Conservation (phyloP, 2,797 vertebrate species). For the Hirundo rustica region DNA sequence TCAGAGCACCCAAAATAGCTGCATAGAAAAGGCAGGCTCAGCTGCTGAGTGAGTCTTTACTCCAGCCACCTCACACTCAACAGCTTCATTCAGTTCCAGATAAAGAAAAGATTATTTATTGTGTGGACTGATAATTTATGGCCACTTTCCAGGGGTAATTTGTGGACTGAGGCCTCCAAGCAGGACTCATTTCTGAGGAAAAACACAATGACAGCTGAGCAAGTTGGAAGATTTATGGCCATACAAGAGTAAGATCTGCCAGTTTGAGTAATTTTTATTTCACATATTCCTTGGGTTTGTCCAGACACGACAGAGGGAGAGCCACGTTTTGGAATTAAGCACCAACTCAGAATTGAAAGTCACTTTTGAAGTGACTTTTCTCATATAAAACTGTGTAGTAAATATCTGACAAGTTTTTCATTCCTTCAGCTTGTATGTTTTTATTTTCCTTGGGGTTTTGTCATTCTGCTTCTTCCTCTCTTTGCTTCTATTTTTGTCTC, state of each 20-base stretch:
- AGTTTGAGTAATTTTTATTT: not conserved
- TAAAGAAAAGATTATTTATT: not conserved
- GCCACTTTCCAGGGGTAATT: not conserved
- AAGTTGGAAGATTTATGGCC: not conserved
- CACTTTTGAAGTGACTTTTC: not conserved
- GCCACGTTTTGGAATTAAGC: not conserved
- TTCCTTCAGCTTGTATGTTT: not conserved
- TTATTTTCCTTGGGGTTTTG: not conserved
- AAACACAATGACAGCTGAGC: not conserved
- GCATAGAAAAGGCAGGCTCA: not conserved
- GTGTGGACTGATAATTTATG: not conserved
- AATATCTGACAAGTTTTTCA: not conserved
- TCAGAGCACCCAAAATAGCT: constrained; percentile 34
- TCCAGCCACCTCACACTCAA: not conserved
- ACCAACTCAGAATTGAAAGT: not conserved
- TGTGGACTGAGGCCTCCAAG: not conserved
- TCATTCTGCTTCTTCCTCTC: not conserved
- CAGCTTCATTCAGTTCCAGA: not conserved
- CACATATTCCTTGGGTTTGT: not conserved
- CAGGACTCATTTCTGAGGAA: not conserved
- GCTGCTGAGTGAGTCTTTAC: not conserved
- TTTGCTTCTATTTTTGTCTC: not conserved
- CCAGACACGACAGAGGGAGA: not conserved
- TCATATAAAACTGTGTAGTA: not conserved
- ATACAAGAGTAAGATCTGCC: not conserved